Evolutionary conservation across 2,888 invertebrate species (phyloP), one percentile per base, ranked within the genome.

Genomic region (Drosophila leonis): DNA sequence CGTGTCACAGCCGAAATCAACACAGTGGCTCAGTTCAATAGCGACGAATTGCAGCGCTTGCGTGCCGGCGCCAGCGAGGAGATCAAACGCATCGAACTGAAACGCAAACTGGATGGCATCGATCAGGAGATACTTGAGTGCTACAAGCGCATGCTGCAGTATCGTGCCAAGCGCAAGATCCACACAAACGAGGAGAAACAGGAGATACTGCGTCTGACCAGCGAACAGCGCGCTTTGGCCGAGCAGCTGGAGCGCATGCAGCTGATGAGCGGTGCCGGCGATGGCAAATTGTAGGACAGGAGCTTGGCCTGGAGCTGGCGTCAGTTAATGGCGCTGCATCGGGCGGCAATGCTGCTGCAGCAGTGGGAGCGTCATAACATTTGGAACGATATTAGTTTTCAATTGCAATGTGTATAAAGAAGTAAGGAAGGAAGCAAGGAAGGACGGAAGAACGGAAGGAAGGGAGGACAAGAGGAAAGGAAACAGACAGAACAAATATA

Each of bases 1-100:
- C 95, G 96, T 86, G 97, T 98, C 81, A 97, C 98, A 88, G 95
- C 96, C 66, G 98, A 98, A 93, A 93, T 97, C 20, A 94, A 95
- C 56, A 95, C 95, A 27, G 95, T 97, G 9, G 95, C 97, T 77
- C 95, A 95, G 92, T 97, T 97, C 90, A 98, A 98, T 91, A 95
- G 96, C 74, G 94, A 94, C 31, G 96, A 96, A 87, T 93, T 97
- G 24, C 95, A 95, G 81, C 94, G 94, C 65, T 93, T 98, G 2
- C 94, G 96, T 68, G 94, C 94, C 51, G 93, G 95, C 27, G 96
- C 97, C 57, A 95, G 96, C 89, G 96, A 96, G 80, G 97, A 97
- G 93, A 95, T 97, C 93, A 95, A 95, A 78, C 94, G 96, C 83
- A 95, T 97, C 84, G 96, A 97, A 78, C 92, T 97, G 42, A 96